Evolutionary conservation across 2,797 vertebrate genomes (phyloP).

Genomic region (Rhinoraja longicauda): DNA sequence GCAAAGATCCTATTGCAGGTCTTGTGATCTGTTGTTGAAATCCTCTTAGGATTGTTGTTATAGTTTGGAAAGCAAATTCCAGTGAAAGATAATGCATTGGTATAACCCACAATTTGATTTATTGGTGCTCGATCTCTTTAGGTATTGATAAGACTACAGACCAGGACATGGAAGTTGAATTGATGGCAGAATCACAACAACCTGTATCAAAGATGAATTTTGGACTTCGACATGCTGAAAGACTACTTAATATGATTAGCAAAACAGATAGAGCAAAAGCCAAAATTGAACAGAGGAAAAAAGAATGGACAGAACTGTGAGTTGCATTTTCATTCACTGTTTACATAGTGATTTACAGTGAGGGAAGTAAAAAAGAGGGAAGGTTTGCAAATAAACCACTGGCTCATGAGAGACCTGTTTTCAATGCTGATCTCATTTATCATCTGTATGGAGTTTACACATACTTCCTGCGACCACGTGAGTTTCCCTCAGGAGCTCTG

Average conservation of each 20-base stretch:
- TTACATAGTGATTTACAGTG: background rate
- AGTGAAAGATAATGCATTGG: background rate
- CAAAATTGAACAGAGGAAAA: conserved; percentile 70
- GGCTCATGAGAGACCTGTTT: no score
- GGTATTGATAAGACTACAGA: background rate
- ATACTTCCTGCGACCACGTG: no score
- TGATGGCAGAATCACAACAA: background rate
- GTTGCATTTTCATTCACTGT: conserved; percentile 45
- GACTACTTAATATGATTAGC: conserved; percentile 64
- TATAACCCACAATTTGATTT: background rate
- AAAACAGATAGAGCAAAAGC: conserved; percentile 67
- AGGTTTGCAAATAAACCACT: no score
- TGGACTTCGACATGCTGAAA: conserved; percentile 59
- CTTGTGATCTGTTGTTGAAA: background rate
- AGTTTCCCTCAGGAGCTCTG: no score
- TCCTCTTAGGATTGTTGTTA: background rate
- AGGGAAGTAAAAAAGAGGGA: background rate
- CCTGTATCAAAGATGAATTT: background rate
- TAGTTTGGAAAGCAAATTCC: background rate
- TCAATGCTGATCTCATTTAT: no score
- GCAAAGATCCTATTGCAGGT: background rate
- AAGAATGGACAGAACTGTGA: conserved; percentile 83
- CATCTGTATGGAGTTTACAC: no score
- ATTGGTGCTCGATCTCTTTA: background rate
- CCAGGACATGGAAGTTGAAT: background rate